Evolutionary conservation across 2,888 invertebrate species (phyloP).

Genomic region (Hemistola chrysoprasaria): DNA sequence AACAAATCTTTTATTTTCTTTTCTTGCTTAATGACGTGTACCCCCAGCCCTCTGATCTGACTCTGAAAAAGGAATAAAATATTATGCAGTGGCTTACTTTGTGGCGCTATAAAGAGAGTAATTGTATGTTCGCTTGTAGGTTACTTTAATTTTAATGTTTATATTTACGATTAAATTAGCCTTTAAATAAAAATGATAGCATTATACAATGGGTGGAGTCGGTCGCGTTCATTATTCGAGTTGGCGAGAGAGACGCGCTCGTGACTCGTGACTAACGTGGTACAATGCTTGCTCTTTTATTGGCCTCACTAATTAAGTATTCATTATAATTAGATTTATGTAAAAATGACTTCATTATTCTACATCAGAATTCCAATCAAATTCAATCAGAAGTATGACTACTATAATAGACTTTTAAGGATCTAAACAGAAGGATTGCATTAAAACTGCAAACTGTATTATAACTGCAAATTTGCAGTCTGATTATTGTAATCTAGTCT

Average conservation of each 20-base stretch:
- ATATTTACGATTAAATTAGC: slow-evolving; percentile 27
- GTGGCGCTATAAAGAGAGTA: slow-evolving; percentile 16
- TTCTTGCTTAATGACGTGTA: slow-evolving; percentile 44
- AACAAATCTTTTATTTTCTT: slow-evolving; percentile 49
- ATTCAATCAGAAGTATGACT: too few species aligned
- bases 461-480: too few species aligned
- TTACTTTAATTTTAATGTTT: slow-evolving; percentile 24
- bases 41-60: slow-evolving; percentile 31
- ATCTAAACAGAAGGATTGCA: too few species aligned
- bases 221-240: slow-evolving; percentile 53
- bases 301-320: not conserved
- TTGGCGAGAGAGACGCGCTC: slow-evolving; percentile 22
- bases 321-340: not conserved
- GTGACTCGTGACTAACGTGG: too few species aligned
- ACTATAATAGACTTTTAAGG: too few species aligned
- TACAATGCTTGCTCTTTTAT: not conserved
- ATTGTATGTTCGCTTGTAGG: slow-evolving; percentile 19
- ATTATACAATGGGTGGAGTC: slow-evolving; percentile 42
- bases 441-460: too few species aligned
- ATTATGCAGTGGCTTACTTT: slow-evolving; percentile 22
- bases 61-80: slow-evolving; percentile 26
- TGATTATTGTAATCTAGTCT: too few species aligned
- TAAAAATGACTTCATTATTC: too few species aligned
- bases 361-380: too few species aligned
- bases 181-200: slow-evolving; percentile 46